Conservation (phyloP, 2,888 invertebrate genomes). For the Pristionchus exspectatus region DNA sequence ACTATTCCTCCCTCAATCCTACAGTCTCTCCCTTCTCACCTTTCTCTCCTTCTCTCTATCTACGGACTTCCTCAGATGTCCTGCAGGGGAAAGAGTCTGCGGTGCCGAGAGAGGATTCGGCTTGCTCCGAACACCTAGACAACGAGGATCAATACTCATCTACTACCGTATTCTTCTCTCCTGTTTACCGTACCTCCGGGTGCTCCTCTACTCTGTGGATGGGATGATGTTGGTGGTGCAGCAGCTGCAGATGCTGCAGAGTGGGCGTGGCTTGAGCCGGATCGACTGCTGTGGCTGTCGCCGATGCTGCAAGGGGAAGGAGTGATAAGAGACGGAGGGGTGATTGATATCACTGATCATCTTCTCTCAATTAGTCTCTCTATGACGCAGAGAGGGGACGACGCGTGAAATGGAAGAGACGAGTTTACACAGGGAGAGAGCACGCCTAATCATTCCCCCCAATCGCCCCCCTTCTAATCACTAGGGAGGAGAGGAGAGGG, state of each 20-base stretch:
- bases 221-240: neutral
- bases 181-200: neutral
- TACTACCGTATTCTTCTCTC: neutral
- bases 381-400: neutral
- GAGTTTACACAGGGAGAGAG: constrained; percentile 1
- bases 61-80: neutral
- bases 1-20: neutral
- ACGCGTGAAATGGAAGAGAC: constrained; percentile 1
- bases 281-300: constrained; percentile 13
- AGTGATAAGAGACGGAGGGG: neutral
- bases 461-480: neutral
- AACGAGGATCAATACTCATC: neutral
- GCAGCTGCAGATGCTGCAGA: constrained; percentile 4
- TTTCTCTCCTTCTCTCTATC: constrained; percentile 20
- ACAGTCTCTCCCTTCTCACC: neutral
- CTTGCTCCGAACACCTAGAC: constrained; percentile 33
- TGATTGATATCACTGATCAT: neutral
- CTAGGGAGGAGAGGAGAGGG: constrained; percentile 6
- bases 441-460: constrained; percentile 19
- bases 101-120: constrained; percentile 25
- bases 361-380: neutral
- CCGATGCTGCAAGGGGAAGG: constrained; percentile 7
- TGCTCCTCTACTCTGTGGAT: constrained; percentile 36
- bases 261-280: neutral
- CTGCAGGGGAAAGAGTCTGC: neutral